phyloP scores from a whole-genome alignment of 1,140 invertebrate species.

The Helicoverpa zea region DNA sequence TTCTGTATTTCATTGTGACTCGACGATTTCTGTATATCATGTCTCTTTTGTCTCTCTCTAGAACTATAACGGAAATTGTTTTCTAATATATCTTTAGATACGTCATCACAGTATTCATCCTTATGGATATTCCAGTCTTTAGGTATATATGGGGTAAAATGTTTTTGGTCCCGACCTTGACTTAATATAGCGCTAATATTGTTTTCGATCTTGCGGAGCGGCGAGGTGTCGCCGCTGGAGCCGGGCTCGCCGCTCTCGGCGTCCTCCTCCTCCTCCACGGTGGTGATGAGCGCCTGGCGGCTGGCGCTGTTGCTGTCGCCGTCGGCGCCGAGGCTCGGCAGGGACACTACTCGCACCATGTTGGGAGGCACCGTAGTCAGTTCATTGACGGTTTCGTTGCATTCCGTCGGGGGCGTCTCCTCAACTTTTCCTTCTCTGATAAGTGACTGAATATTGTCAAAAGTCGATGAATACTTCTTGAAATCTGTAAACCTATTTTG shows the following conservation, averaged over 20 bases:
- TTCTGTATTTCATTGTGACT: slow-evolving; percentile 88
- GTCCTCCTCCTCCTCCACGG: slow-evolving; percentile 90
- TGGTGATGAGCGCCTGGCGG: slow-evolving; percentile 84
- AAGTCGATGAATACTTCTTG: slow-evolving; percentile 92
- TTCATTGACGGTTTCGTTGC: slow-evolving; percentile 86
- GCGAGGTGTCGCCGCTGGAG: slow-evolving; percentile 87
- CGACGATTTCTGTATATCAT: slow-evolving; percentile 88
- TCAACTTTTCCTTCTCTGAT: slow-evolving; percentile 90
- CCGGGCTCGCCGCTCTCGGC: slow-evolving; percentile 85
- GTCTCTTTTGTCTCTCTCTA: slow-evolving; percentile 84
- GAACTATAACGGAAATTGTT: slow-evolving; percentile 85
- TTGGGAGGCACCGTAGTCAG: slow-evolving; percentile 87
- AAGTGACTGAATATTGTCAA: slow-evolving; percentile 92
- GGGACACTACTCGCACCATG: slow-evolving; percentile 89
- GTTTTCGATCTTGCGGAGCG: slow-evolving; percentile 89
- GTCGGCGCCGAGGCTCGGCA: slow-evolving; percentile 88
- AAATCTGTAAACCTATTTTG: slow-evolving; percentile 88
- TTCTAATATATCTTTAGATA: slow-evolving; percentile 84
- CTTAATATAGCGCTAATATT: slow-evolving; percentile 89
- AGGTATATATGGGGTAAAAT: slow-evolving; percentile 84
- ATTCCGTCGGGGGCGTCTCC: slow-evolving; percentile 78
- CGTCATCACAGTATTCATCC: slow-evolving; percentile 86
- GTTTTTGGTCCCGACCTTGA: slow-evolving; percentile 86
- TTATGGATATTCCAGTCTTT: slow-evolving; percentile 88
- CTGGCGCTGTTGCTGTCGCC: slow-evolving; percentile 78